These are phyloP conservation scores for Amphipyra tragopoginis DNA, from an alignment of 2,888 invertebrate species.

Conservation along the genomic window DNA sequence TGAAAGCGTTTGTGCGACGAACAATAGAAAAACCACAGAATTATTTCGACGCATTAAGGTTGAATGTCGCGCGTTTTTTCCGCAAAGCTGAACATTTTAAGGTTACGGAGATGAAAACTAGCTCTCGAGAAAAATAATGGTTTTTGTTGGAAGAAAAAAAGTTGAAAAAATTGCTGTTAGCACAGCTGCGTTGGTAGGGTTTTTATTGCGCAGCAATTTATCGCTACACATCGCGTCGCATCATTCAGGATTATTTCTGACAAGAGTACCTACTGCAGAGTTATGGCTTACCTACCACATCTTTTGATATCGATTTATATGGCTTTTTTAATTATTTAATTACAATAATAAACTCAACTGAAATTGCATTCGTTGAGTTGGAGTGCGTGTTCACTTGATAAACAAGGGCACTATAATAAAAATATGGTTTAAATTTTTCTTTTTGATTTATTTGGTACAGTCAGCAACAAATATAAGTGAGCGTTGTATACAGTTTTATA, in stretches of 20 bases:
- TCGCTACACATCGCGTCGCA: conserved; percentile 17
- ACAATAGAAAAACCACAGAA: conserved; percentile 59
- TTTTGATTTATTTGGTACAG: background rate
- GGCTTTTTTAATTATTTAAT: conserved; percentile 7
- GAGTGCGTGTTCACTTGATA: background rate
- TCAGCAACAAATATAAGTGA: background rate
- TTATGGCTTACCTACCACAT: background rate
- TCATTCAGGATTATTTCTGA: conserved; percentile 41
- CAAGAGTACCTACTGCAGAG: conserved; percentile 8
- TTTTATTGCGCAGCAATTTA: conserved; percentile 63
- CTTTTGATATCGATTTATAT: conserved; percentile 3
- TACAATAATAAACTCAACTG: background rate
- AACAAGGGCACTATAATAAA: background rate
- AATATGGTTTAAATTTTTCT: background rate
- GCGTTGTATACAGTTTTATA: too few species aligned
- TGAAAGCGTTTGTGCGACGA: conserved; percentile 65
- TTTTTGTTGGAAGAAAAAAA: conserved; percentile 69
- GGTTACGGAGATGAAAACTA: conserved; percentile 66
- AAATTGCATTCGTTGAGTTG: too few species aligned
- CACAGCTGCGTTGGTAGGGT: conserved; percentile 72
- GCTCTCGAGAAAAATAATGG: conserved; percentile 68
- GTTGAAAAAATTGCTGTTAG: conserved; percentile 68
- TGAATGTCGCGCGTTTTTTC: conserved; percentile 25
- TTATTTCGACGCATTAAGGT: conserved; percentile 43
- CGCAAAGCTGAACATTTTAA: conserved; percentile 4